These are phyloP conservation scores for Rhipidura dahli DNA, from an alignment of 2,113 vertebrate genomes.

Conservation along the genomic window DNA sequence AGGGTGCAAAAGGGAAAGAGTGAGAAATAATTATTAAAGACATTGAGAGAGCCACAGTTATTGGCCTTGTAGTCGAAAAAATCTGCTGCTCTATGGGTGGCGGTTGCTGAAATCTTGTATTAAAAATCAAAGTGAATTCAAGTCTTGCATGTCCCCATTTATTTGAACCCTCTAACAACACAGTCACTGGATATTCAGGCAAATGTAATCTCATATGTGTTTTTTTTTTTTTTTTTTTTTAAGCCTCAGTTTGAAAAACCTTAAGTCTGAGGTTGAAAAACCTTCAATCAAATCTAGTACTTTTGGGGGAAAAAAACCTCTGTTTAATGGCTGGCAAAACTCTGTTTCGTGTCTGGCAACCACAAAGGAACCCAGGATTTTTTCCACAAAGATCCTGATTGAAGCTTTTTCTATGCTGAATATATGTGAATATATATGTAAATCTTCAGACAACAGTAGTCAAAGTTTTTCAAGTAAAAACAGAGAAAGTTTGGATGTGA, in stretches of 20 bases:
- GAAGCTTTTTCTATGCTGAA: not conserved
- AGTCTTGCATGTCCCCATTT: not conserved
- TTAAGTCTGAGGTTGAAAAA: not conserved
- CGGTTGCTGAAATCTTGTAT: not conserved
- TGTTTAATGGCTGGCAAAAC: not conserved
- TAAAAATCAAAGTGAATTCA: not conserved
- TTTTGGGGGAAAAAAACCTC: not conserved
- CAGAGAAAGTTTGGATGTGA: not conserved
- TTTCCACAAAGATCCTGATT: not conserved
- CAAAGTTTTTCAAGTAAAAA: not conserved
- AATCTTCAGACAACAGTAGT: not conserved
- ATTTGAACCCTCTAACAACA: not conserved
- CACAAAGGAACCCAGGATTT: no score
- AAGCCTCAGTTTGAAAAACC: not conserved
- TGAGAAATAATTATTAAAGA: not conserved
- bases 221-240: not conserved
- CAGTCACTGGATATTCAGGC: not conserved
- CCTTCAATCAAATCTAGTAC: not conserved
- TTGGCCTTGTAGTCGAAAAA: not conserved
- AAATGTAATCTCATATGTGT: not conserved
- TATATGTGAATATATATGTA: no score
- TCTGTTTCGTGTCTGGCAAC: no score
- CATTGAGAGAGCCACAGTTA: not conserved
- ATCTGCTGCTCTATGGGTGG: fast-evolving
- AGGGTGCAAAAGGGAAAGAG: not conserved